These are phyloP conservation scores for Formica selysi DNA, from an alignment of 1,140 invertebrate genomes.

Conservation along the genomic window DNA sequence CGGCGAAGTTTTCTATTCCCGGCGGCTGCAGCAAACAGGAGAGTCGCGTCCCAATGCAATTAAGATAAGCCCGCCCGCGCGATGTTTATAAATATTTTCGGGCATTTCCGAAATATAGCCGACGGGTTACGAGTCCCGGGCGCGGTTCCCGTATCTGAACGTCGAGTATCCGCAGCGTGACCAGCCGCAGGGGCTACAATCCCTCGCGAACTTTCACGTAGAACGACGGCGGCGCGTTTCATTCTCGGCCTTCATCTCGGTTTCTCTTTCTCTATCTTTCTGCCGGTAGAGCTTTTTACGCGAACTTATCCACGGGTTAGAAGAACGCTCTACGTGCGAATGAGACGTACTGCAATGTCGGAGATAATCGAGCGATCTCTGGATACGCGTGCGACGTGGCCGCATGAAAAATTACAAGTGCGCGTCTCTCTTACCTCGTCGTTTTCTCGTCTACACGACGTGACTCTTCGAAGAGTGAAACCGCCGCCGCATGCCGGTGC, in stretches of 20 bases:
- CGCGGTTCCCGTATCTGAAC: conserved; percentile 68
- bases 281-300: conserved; percentile 46
- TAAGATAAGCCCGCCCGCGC: conserved; percentile 79
- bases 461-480: conserved; percentile 59
- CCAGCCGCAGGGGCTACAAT: conserved; percentile 72
- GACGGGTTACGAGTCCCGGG: background rate
- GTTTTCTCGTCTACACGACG: conserved; percentile 29
- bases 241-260: conserved; percentile 17
- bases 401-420: conserved; percentile 72
- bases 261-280: background rate
- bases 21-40: conserved; percentile 68
- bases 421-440: conserved; percentile 30
- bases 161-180: conserved; percentile 76
- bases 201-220: conserved; percentile 75
- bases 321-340: conserved; percentile 60
- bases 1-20: conserved; percentile 77
- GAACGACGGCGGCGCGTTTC: conserved; percentile 23
- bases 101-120: conserved; percentile 41
- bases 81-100: conserved; percentile 80
- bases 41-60: conserved; percentile 78
- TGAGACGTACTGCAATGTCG: conserved; percentile 33
- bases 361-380: conserved; percentile 63
- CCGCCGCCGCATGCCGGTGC: conserved; percentile 30
- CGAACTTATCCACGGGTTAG: conserved; percentile 47
- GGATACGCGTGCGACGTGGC: conserved; percentile 55